These are phyloP conservation scores for Channallabes apus DNA, from an alignment of 2,797 vertebrate genomes.

Conservation along the genomic window DNA sequence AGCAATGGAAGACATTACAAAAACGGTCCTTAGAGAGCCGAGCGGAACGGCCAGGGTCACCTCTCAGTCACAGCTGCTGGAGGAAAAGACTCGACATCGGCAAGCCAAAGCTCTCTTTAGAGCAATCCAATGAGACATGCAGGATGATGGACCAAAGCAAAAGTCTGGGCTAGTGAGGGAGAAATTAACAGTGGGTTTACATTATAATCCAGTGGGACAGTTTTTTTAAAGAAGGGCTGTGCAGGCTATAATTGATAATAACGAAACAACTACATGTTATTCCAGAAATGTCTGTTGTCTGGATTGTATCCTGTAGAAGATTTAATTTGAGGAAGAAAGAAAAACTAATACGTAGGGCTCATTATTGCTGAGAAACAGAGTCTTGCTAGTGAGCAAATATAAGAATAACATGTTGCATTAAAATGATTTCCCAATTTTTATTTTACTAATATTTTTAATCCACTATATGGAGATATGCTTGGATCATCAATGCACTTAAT, in stretches of 20 bases:
- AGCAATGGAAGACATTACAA: conserved; percentile 47
- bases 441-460: not conserved
- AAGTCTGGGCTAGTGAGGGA: conserved; percentile 5
- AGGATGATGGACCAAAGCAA: conserved; percentile 16
- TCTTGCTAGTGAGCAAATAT: not conserved
- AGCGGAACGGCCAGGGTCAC: conserved; percentile 22
- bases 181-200: not conserved
- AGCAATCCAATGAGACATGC: conserved; percentile 15
- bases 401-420: not conserved
- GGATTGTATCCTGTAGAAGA: not conserved
- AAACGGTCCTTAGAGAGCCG: conserved; percentile 42
- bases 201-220: conserved; percentile 11
- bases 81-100: conserved; percentile 24
- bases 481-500: not conserved
- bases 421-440: not conserved
- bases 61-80: conserved; percentile 50
- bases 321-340: not conserved
- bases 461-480: not conserved
- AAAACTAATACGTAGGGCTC: not conserved
- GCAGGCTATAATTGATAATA: not conserved
- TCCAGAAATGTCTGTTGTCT: not conserved
- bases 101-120: conserved; percentile 22
- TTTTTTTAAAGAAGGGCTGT: not conserved
- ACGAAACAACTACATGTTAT: conserved; percentile 10
- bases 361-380: not conserved